Evolutionary conservation across 2,888 invertebrate genomes (phyloP), one percentile per base, ranked within the genome.

Genomic region (Boloria selene): DNA sequence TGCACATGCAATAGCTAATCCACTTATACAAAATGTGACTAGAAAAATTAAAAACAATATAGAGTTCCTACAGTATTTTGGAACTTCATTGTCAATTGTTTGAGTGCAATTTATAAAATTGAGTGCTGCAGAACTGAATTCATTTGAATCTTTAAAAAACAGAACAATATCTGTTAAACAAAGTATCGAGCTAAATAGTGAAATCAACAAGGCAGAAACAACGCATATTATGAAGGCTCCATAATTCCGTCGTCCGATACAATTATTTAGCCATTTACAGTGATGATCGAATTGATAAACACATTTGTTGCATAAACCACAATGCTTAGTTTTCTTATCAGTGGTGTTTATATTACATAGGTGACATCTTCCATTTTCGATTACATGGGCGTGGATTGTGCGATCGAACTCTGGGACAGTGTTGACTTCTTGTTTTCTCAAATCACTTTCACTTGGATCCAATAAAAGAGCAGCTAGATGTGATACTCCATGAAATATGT

Each of bases 241-340:
- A 93, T 98, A 99, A 86, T 98, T 99, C 75, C 97, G 93, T 53
- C 94, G 94, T 10, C 99, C 99, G 70, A 99, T 95, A 91, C 99
- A 99, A 88, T 98, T 98, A 93, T 99, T 99, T 74, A 99, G 93
- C 99, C 99, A 99, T 93, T 98, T 98, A 93, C 99, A 99, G 88
- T 99, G 99, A 86, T 99, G 99, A 85, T 99, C 99, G 88, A 99
- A 99, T 67, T 95, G 94, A 14, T 95, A 95, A 60, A 99, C 97
- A 88, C 99, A 99, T 93, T 99, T 99, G 93, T 99, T 99, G 92
- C 99, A 99, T 74, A 97, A 94, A 77, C 97, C 96, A 86, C 99
- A 99, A 85, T 99, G 99, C 85, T 99, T 99, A 13, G 97, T 97
- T 71, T 95, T 94, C 60, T 93, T 93, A 68, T 95, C 94, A 68